Percentiles rank a stretch among this genome's conserved stretches.
These are phyloP conservation scores for Helostoma temminkii DNA, from an alignment of 2,797 vertebrate species.

Conservation along the genomic window DNA sequence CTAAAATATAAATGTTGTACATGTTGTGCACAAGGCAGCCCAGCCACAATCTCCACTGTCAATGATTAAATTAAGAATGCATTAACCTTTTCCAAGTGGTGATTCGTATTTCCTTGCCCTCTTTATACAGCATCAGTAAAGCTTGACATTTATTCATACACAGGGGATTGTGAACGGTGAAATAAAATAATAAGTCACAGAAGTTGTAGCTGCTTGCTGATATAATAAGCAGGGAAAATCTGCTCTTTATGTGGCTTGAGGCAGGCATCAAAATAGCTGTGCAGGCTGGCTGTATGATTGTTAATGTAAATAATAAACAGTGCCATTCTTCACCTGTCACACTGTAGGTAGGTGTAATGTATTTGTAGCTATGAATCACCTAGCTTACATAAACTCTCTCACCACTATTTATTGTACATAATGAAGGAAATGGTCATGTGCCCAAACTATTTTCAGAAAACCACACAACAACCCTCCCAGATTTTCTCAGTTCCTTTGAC, in stretches of 20 bases:
- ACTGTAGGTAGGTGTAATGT: slow-evolving; percentile 3
- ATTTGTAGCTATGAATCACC: slow-evolving; percentile 63
- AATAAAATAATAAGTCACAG: slow-evolving; percentile 22
- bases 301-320: slow-evolving; percentile 57
- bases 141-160: slow-evolving; percentile 72
- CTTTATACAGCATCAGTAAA: slow-evolving; percentile 58
- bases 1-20: slow-evolving; percentile 9
- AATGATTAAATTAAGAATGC: slow-evolving; percentile 66
- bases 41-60: slow-evolving; percentile 32
- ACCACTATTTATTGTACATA: slow-evolving; percentile 6
- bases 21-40: slow-evolving; percentile 22
- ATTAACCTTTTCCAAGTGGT: slow-evolving; percentile 78
- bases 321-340: slow-evolving; percentile 26
- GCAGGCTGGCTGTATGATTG: slow-evolving; percentile 35
- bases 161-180: slow-evolving; percentile 24
- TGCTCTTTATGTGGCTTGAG: slow-evolving; percentile 34
- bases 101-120: slow-evolving; percentile 56
- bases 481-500: neutral
- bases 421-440: slow-evolving; percentile 35
- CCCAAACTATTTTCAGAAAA: slow-evolving; percentile 21
- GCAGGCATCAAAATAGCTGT: slow-evolving; percentile 45
- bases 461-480: slow-evolving; percentile 2
- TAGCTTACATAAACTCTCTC: slow-evolving; percentile 10
- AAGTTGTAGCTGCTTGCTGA: slow-evolving; percentile 45
- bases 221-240: slow-evolving; percentile 36